Evolutionary conservation across 2,113 vertebrate genomes (phyloP), one percentile per base, ranked within the genome.

Genomic region (Neodontobutis hainanensis): DNA sequence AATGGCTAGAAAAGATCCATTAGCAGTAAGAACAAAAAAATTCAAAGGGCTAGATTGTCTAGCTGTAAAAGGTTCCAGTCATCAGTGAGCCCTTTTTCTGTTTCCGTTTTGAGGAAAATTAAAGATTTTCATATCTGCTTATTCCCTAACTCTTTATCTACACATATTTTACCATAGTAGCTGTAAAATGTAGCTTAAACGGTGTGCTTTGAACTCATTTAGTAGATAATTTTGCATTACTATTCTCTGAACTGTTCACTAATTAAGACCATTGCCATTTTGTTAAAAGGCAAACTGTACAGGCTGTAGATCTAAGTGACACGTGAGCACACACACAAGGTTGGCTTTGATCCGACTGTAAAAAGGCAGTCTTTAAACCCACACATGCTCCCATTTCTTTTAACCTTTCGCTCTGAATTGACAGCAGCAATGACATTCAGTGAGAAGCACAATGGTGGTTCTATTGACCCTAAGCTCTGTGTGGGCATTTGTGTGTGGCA

Each of bases 301-400:
- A 10, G 3, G 16, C 35, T 42, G 19, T 12, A 58, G 56, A 43
- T 43, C 38, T 51, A 27, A 50, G 48, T 16, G 16, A 32, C 38
- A 40, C 46, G 34, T 52, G 14, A 65, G 43, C 32, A 61, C 14
- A 53, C 55, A 63, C 51, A 61, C 42, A 58, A 2, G 11, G 15
- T 10, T 7, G 2, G 34, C 72, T 81, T 79, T 79, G 70, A 80
- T 84, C 66, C 50, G 53, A 45, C 47, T 60, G 63, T 57, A 77
- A 68, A 70, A 73, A 9, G n/a, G 40, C 12, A 65, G 65, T 75
- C 49, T 79, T 81, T 79, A 66, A 84, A 82, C 78, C 76, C 79
- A 71, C 85, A 76, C 79, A 65, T 38, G 53, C 81, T 70, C 80
- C 67, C 59, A 78, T 73, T 73, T 75, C 51, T 49, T 78, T 59